A percentile compares a stretch with the other conserved stretches of the same genome.
Evolutionary conservation across 2,113 vertebrate species (phyloP).

Genomic region (Podiceps cristatus): DNA sequence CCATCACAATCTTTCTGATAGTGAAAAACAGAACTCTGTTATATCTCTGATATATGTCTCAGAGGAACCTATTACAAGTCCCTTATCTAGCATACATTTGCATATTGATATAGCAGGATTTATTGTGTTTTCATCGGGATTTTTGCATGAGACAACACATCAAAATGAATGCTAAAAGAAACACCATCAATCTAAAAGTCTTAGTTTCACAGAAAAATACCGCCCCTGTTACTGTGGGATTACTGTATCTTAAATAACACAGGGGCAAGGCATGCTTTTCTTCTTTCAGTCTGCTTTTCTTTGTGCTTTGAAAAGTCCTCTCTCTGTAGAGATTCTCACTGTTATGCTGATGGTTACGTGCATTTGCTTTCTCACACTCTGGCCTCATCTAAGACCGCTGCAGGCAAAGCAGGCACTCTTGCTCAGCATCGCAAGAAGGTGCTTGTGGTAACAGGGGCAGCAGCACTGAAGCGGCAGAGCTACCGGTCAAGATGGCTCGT

Average conservation of each 20-base stretch:
- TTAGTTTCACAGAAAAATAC: not conserved
- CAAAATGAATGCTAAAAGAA: not conserved
- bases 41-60: not conserved
- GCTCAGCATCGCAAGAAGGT: not conserved
- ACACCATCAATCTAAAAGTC: not conserved
- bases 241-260: not conserved
- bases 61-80: not conserved
- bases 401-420: not conserved
- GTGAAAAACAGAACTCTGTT: not conserved
- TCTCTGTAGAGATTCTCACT: not conserved
- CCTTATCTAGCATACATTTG: slow-evolving; percentile 3
- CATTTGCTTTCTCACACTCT: not conserved
- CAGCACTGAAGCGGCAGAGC: not conserved
- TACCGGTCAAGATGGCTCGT: not conserved
- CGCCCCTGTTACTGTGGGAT: not conserved
- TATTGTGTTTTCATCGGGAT: not conserved
- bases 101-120: not conserved
- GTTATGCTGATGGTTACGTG: not conserved
- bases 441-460: not conserved
- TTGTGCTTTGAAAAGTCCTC: not conserved
- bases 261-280: not conserved
- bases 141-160: not conserved
- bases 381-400: not conserved
- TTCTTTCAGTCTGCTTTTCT: not conserved
- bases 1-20: not conserved